Base-by-base conservation (phyloP, 2,888 invertebrate species). In the Troides helena region DNA sequence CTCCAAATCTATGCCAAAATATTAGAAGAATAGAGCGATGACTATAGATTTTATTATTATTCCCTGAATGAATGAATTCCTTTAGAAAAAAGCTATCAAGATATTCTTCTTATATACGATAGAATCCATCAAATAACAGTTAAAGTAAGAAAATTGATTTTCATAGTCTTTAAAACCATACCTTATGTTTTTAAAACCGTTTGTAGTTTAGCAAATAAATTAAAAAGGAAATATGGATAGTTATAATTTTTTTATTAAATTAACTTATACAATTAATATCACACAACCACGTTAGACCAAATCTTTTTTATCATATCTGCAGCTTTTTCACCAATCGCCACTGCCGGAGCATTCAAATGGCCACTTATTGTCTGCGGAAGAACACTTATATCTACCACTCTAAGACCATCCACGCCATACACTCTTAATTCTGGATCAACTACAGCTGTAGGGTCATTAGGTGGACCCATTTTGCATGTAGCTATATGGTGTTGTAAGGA, bases 311-410 rank as follows among this genome's bases (percentile, higher is more conserved):
- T 94, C 83, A 96, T 87, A 81, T 96, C 95, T 0, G 95, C 94
- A 5, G 94, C 95, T 77, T 95, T 96, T 83, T 96, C 96, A 5
- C 95, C 96, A 59, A 96, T 95, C 95, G 96, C 95, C 57, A 95
- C 93, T 0, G 95, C 93, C 0, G 95, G 94, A 0, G 95, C 95
- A 80, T 94, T 94, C 1, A 95, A 94, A 77, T 96, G 95, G 0
- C 95, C 95, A 17, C 94, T 91, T 4, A 95, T 90, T 17, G 95
- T 93, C 17, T 93, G 85, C 0, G 96, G 96, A 74, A 95, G 95
- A 64, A 96, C 86, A 77, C 96, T 95, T n/a, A 94, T 93, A 82
- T 96, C 96, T 0, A 93, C 95, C 0, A 96, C 95, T 63, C 96
- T 90, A 12, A 96, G 83, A 0, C 93, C 93, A 17, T 93, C 85